Conservation (phyloP, 2,888 invertebrate genomes). For the Drosophila villosipedis region DNA sequence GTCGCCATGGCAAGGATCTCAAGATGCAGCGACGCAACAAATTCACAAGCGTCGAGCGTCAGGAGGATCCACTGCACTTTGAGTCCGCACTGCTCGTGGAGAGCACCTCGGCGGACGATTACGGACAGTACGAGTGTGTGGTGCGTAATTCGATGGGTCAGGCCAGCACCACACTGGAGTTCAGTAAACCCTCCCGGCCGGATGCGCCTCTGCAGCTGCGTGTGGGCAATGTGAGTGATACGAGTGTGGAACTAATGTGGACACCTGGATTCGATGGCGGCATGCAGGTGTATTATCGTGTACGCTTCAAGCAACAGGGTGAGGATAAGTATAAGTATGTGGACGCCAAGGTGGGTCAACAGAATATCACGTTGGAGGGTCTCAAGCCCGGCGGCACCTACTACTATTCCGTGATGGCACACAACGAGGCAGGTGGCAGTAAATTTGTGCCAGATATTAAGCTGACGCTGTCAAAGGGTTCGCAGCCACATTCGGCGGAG, state of each 20-base stretch:
- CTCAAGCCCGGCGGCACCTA: constrained; percentile 81
- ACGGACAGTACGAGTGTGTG: constrained; percentile 82
- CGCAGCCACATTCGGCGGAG: constrained; percentile 79
- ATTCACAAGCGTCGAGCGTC: constrained; percentile 77
- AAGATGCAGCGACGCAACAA: constrained; percentile 83
- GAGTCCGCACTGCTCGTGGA: constrained; percentile 81
- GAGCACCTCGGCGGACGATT: constrained; percentile 82
- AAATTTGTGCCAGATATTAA: constrained; percentile 82
- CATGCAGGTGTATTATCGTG: constrained; percentile 81
- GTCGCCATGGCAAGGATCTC: constrained; percentile 82
- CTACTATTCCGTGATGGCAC: constrained; percentile 83
- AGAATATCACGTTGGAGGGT: constrained; percentile 78
- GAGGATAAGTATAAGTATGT: constrained; percentile 83
- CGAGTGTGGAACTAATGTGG: constrained; percentile 77
- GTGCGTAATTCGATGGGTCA: constrained; percentile 81
- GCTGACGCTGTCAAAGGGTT: constrained; percentile 77
- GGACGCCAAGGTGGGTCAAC: constrained; percentile 77
- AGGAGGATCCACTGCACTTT: constrained; percentile 76
- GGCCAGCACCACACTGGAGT: constrained; percentile 80
- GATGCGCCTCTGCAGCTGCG: constrained; percentile 77
- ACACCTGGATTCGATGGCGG: constrained; percentile 83
- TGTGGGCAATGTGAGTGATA: constrained; percentile 81
- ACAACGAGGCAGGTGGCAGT: constrained; percentile 83
- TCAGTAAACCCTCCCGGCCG: constrained; percentile 81
- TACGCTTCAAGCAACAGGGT: constrained; percentile 76